Conservation (phyloP, 2,113 vertebrate species). For the Dasypus novemcinctus region DNA sequence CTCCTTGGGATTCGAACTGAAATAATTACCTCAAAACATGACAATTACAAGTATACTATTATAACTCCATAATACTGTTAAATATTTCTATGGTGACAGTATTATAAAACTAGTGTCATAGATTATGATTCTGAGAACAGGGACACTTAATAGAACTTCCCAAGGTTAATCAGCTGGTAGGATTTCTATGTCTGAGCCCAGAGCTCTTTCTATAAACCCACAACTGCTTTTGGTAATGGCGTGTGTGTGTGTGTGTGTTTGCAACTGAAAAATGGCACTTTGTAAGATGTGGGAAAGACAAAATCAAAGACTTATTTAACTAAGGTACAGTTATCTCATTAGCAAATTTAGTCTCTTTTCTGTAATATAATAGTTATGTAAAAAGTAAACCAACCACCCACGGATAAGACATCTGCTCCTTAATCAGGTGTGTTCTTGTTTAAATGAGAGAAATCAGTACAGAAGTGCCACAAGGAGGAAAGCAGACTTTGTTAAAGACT, state of each 20-base stretch:
- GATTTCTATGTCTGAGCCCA: background rate
- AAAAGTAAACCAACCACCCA: constrained; percentile 67
- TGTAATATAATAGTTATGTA: constrained; percentile 47
- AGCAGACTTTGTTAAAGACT: background rate
- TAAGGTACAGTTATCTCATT: constrained; percentile 38
- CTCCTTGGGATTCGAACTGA: background rate
- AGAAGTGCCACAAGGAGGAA: background rate
- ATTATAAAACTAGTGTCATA: background rate
- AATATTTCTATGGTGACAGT: background rate
- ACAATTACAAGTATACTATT: background rate
- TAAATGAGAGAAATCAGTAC: constrained; percentile 42
- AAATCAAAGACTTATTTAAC: constrained; percentile 45
- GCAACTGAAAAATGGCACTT: background rate
- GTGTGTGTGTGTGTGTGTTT: background rate
- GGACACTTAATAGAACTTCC: background rate
- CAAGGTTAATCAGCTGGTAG: background rate
- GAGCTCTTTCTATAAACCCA: background rate
- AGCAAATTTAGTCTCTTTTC: constrained; percentile 43
- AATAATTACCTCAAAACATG: background rate
- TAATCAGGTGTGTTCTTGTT: constrained; percentile 58
- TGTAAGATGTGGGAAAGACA: constrained; percentile 16
- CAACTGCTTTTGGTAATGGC: background rate
- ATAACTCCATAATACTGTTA: background rate
- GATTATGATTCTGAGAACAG: background rate
- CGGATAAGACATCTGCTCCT: constrained; percentile 62